Conservation (phyloP, 2,888 invertebrate species). For the Rhamphomyia laevipes region DNA sequence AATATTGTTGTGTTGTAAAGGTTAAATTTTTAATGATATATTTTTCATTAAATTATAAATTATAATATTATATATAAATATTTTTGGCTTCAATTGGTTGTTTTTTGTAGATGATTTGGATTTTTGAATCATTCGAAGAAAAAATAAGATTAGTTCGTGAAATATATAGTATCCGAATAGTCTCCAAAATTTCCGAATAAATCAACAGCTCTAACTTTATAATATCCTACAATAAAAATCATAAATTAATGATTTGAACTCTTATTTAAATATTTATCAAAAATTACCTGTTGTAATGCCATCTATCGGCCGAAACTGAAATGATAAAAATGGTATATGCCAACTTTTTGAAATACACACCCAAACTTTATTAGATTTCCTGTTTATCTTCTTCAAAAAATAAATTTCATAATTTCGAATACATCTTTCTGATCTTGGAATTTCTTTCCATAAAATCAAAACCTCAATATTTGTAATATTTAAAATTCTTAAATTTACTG, state of each 20-base stretch:
- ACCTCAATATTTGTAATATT: slow-evolving; percentile 39
- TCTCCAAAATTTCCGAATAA: slow-evolving; percentile 27
- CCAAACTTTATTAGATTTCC: slow-evolving; percentile 18
- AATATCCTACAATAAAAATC: slow-evolving; percentile 26
- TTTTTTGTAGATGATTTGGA: too few relatives aligned
- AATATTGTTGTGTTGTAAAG: too few relatives aligned
- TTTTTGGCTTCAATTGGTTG: too few relatives aligned
- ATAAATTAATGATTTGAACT: too few relatives aligned
- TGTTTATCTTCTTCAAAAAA: slow-evolving; percentile 17
- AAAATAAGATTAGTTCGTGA: too few relatives aligned
- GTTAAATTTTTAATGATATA: too few relatives aligned
- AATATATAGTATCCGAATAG: slow-evolving; percentile 19
- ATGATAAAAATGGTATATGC: slow-evolving; percentile 34
- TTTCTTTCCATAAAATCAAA: slow-evolving; percentile 40
- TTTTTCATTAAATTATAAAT: too few relatives aligned
- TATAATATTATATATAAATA: too few relatives aligned
- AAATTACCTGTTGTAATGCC: slow-evolving; percentile 24
- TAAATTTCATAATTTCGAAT: slow-evolving; percentile 35
- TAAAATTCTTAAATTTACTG: slow-evolving; percentile 30
- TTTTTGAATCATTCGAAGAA: too few relatives aligned
- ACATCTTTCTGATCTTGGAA: slow-evolving; percentile 24
- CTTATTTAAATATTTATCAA: background rate
- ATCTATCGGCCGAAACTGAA: slow-evolving; percentile 27
- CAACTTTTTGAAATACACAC: slow-evolving; percentile 22
- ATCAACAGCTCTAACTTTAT: slow-evolving; percentile 31